Evolutionary conservation across 2,113 vertebrate genomes (phyloP).

Genomic region (Hymenochirus boettgeri): DNA sequence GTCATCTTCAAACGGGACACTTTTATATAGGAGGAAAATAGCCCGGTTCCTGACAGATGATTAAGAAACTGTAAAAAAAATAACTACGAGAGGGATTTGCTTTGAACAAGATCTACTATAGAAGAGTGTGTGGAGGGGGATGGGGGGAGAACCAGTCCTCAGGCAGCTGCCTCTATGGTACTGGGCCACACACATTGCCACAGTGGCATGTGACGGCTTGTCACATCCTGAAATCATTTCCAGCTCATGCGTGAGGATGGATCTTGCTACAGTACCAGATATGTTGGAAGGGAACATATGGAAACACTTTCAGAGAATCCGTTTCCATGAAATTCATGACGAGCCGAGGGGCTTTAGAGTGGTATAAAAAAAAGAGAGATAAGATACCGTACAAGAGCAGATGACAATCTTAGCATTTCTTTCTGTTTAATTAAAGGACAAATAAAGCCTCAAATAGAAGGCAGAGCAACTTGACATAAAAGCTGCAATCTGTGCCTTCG

Average conservation of each 20-base stretch:
- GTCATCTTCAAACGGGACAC: slow-evolving; percentile 43
- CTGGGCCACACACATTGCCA: slow-evolving; percentile 67
- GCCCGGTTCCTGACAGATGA: slow-evolving; percentile 56
- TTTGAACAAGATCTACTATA: slow-evolving; percentile 72
- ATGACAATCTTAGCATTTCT: slow-evolving; percentile 64
- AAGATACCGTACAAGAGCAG: slow-evolving; percentile 58
- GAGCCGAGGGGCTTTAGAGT: slow-evolving; percentile 95
- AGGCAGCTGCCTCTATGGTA: slow-evolving; percentile 69
- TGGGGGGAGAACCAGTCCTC: slow-evolving; percentile 58
- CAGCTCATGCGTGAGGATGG: slow-evolving; percentile 76
- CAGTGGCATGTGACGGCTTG: slow-evolving; percentile 72
- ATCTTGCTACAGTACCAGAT: slow-evolving; percentile 84
- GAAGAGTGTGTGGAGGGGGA: slow-evolving; percentile 50
- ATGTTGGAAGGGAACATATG: slow-evolving; percentile 98
- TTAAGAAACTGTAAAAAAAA: slow-evolving; percentile 70
- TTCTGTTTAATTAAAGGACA: slow-evolving; percentile 42
- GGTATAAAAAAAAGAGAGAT: slow-evolving; percentile 82
- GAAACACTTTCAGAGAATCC: slow-evolving; percentile 97
- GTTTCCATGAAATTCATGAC: slow-evolving; percentile 98
- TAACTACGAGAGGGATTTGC: slow-evolving; percentile 63
- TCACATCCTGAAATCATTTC: slow-evolving; percentile 82
- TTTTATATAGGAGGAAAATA: slow-evolving; percentile 49
- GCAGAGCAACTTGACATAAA: too few species aligned
- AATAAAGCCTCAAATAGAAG: too few species aligned
- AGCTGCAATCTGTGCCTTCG: too few species aligned